Evolutionary conservation across 2,888 invertebrate genomes (phyloP), one percentile per base, ranked within the genome.

Genomic region (Limnephilus rhombicus): DNA sequence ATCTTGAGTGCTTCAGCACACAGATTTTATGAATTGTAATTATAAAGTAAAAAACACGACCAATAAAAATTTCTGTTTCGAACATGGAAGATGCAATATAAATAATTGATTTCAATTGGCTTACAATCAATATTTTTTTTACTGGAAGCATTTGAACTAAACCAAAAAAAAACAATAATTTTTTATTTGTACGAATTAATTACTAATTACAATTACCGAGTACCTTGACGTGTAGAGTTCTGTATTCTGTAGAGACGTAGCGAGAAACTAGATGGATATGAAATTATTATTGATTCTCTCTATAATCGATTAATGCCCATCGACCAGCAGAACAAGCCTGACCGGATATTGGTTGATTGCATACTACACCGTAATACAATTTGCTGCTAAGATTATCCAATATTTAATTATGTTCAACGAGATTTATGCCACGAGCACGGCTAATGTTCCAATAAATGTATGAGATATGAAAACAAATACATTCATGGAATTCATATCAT

Each of bases 331-430:
- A 85, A 24, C 41, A 24, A 68, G 87, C 37, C 37, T 1, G 31
- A 29, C 87, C 87, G 87, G 87, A 87, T 31, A 31, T 68, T n/a
- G 68, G 87, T 87, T 87, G 87, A 87, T 87, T 87, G 53, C 87
- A 68, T 18, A 68, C 53, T 68, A 68, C 53, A 53, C 87, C 15
- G 87, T 87, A 87, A 68, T 87, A 31, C 87, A 87, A 87, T 87
- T 87, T 49, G 31, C 87, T 49, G 53, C 87, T 29, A 87, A 87
- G 18, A 87, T 87, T 87, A 68, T 87, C 68, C 68, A 68, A 87
- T 87, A 87, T 87, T 86, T 87, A 87, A 87, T 87, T 87, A 87
- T 87, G 45, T 53, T 87, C 49, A 87, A 49, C 34, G 34, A 87
- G 87, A 87, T 87, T 53, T 87, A 87, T 53, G 87, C 31, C 53